These are phyloP conservation scores for Heliconius eleuchia DNA, from an alignment of 1,140 invertebrate genomes.

Conservation along the genomic window DNA sequence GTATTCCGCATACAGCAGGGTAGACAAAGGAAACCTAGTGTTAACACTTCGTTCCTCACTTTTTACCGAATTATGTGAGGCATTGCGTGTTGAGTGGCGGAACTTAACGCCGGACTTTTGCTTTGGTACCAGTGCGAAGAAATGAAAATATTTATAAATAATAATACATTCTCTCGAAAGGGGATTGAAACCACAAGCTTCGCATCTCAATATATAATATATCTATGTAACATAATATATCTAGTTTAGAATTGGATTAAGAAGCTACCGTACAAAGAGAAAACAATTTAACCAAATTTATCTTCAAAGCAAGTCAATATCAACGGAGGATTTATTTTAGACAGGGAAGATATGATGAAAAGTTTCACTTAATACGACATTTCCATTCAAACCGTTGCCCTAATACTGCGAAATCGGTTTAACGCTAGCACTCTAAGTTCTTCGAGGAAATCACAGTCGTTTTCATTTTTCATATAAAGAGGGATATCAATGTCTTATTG, in stretches of 20 bases:
- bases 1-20: too few species aligned
- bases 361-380: constrained; percentile 20
- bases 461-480: constrained; percentile 10
- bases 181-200: too few species aligned
- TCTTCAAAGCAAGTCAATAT: constrained; percentile 5
- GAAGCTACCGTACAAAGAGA: background rate
- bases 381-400: constrained; percentile 25
- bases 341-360: background rate
- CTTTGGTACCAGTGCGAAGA: too few species aligned
- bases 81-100: too few species aligned
- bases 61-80: too few species aligned
- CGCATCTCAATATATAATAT: too few species aligned
- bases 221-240: too few species aligned
- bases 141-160: too few species aligned
- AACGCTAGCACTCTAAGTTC: constrained; percentile 13
- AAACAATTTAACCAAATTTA: background rate
- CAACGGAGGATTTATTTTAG: background rate
- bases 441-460: constrained; percentile 14
- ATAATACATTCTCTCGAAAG: too few species aligned
- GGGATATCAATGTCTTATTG: background rate
- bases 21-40: too few species aligned
- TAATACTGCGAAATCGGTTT: constrained; percentile 24
- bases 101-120: too few species aligned
- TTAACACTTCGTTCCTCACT: too few species aligned
- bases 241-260: background rate